Evolutionary conservation across 2,888 invertebrate genomes (phyloP), one percentile per base, ranked within the genome.

Genomic region (Drosophila phalerata): DNA sequence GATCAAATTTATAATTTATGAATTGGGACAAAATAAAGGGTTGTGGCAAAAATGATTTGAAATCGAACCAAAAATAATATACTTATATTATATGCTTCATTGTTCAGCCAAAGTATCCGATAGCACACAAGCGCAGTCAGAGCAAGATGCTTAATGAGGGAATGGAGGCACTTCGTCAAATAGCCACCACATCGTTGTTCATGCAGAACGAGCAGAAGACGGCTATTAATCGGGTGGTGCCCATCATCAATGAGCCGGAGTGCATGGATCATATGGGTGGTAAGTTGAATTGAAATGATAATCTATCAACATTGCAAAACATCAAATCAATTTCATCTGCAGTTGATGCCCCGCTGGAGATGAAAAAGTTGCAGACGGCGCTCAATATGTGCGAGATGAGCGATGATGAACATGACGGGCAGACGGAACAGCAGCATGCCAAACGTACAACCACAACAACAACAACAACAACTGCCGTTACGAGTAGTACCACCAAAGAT

Each of bases 131-230:
- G 77, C 90, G 90, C 53, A 90, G 90, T 69, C 92, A 90, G 77
- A 92, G 90, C 77, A 92, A 92, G 85, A 92, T 92, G 92, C 85
- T 92, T 8, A 93, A 92, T 69, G 93, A 93, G 81, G 92, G 93
- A 34, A 92, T 93, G 91, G 93, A 93, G 85, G 92, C 93, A 61
- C 81, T 93, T 34, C 91, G 93, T 28, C 93, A 93, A 78, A 92
- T 93, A 40, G 93, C 93, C 47, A 92, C 93, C 43, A 93, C 93
- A 47, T 93, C 93, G 52, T 81, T 93, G 72, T 93, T 93, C 84
- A 90, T 93, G 89, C 93, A 93, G 78, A 93, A 93, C 81, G 93
- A 93, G 72, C 93, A 93, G 78, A 92, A 92, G 69, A 89, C 90
- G 49, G 82, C 90, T 67, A 88, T 89, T 67, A 91, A 91, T 88